Evolutionary conservation across 2,888 invertebrate genomes (phyloP).

Genomic region (Pseudococcus jackbeardsleyi): DNA sequence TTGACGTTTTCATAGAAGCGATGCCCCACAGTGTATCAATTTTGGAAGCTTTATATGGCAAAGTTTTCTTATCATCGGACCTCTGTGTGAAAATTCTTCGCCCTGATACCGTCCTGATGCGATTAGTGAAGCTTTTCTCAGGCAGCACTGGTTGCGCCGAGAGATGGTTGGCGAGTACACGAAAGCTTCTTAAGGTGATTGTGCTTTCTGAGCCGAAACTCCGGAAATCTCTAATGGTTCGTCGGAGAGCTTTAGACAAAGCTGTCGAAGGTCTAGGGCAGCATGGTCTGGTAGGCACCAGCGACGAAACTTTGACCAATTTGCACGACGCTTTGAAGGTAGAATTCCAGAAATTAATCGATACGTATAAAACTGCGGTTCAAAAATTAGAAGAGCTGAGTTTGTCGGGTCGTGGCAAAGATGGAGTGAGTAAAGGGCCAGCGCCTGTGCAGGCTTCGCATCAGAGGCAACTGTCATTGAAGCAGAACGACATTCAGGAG

Average conservation of each 20-base stretch:
- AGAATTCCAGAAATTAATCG: constrained; percentile 86
- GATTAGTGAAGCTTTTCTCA: constrained; percentile 84
- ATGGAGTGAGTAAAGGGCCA: constrained; percentile 71
- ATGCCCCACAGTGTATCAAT: constrained; percentile 89
- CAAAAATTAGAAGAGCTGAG: constrained; percentile 85
- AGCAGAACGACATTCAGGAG: constrained; percentile 88
- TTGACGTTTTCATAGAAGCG: constrained; percentile 89
- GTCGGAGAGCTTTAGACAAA: constrained; percentile 82
- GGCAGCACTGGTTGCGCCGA: constrained; percentile 69
- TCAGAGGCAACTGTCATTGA: constrained; percentile 87
- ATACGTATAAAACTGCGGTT: constrained; percentile 87
- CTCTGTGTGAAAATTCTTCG: constrained; percentile 71
- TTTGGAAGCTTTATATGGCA: constrained; percentile 83
- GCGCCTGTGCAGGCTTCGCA: constrained; percentile 89
- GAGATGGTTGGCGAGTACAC: constrained; percentile 70
- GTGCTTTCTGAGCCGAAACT: constrained; percentile 72
- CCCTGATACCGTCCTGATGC: constrained; percentile 85
- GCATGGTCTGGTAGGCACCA: constrained; percentile 81
- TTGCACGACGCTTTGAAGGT: constrained; percentile 84
- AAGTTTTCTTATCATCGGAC: constrained; percentile 71
- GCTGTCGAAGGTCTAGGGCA: constrained; percentile 90
- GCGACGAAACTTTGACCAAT: constrained; percentile 74
- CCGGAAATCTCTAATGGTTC: constrained; percentile 77
- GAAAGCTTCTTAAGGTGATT: constrained; percentile 72
- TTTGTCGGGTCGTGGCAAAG: constrained; percentile 72